Conservation (phyloP, 2,888 invertebrate genomes). For the Aspidiotus rigidus region DNA sequence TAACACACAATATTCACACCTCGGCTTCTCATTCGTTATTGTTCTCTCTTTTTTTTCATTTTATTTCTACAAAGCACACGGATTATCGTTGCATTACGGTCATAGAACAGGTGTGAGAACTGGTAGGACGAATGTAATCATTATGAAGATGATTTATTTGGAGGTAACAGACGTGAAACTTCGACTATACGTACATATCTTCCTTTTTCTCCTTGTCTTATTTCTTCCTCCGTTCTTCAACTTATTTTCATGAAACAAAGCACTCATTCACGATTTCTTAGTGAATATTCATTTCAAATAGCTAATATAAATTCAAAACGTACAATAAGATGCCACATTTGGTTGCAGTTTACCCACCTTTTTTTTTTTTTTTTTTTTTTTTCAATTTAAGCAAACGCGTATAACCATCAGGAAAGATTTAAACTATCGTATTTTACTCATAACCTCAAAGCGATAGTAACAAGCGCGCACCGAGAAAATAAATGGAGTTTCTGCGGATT, state of each 20-base stretch:
- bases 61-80: background rate
- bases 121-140: conserved; percentile 26
- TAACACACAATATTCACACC: conserved; percentile 2
- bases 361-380: too few relatives aligned
- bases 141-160: conserved; percentile 33
- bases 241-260: conserved; percentile 20
- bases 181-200: background rate
- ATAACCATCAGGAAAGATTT: too few relatives aligned
- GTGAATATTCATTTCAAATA: conserved; percentile 24
- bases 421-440: too few relatives aligned
- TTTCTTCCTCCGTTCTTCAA: background rate
- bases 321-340: conserved; percentile 17
- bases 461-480: too few relatives aligned
- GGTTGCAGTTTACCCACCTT: conserved; percentile 2
- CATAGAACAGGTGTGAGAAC: conserved; percentile 30
- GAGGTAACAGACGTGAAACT: conserved; percentile 27
- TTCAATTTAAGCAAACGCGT: too few relatives aligned
- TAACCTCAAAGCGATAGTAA: too few relatives aligned
- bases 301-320: conserved; percentile 33
- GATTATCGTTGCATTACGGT: conserved; percentile 12
- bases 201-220: background rate
- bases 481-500: too few relatives aligned
- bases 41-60: background rate
- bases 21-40: background rate
- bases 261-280: conserved; percentile 28